These are phyloP conservation scores for Sylvia borin DNA, from an alignment of 2,797 vertebrate genomes.

Conservation along the genomic window DNA sequence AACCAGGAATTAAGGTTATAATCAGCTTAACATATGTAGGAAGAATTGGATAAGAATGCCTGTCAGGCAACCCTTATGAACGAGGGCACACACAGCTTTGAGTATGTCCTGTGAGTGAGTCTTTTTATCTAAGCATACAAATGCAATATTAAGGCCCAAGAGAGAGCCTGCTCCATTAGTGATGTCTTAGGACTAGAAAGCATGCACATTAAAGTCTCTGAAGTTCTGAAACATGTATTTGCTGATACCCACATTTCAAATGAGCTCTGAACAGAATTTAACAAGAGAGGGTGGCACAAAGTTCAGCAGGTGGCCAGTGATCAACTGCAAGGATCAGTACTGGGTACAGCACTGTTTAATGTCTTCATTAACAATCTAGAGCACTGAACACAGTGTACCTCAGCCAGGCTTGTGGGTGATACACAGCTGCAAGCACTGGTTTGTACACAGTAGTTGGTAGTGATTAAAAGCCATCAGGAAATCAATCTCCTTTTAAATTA, in stretches of 20 bases:
- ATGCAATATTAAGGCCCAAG: fast-evolving
- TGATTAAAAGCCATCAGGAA: not conserved
- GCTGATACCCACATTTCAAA: not conserved
- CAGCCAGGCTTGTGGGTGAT: not conserved
- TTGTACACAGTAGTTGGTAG: not conserved
- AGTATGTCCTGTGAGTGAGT: not conserved
- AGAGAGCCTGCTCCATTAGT: not conserved
- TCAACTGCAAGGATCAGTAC: not conserved
- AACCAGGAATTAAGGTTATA: not conserved
- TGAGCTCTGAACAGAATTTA: not conserved
- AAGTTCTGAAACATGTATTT: not conserved
- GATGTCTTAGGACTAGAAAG: not conserved
- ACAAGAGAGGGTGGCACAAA: not conserved
- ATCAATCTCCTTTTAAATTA: not conserved
- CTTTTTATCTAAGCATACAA: not conserved
- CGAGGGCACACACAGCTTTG: not conserved
- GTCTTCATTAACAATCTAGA: not conserved
- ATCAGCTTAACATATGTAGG: not conserved
- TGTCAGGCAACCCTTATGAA: not conserved
- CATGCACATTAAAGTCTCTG: not conserved
- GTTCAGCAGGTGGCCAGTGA: not conserved
- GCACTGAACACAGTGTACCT: not conserved
- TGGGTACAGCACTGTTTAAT: not conserved
- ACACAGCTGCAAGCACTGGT: not conserved
- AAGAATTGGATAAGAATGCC: not conserved